Evolutionary conservation across 2,797 vertebrate species (phyloP).

Genomic region (Cygnus olor): DNA sequence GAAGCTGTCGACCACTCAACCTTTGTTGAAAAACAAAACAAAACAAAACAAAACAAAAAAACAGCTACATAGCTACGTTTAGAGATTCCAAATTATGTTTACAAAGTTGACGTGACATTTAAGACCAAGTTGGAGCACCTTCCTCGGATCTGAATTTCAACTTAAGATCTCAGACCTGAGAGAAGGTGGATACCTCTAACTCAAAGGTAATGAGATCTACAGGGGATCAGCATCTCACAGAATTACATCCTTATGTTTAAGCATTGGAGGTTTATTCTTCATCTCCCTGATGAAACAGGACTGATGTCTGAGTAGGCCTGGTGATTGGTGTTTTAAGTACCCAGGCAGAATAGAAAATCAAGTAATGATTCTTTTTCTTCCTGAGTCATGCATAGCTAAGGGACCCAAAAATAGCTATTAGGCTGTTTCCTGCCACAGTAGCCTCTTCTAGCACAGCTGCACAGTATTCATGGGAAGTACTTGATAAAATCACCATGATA

Average conservation of each 20-base stretch:
- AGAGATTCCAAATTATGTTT: not conserved
- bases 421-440: slow-evolving; percentile 40
- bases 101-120: not conserved
- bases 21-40: not conserved
- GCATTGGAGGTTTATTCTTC: not conserved
- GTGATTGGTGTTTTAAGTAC: slow-evolving; percentile 36
- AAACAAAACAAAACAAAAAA: too few species aligned
- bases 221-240: not conserved
- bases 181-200: not conserved
- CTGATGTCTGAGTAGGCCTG: slow-evolving; percentile 10
- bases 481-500: slow-evolving; percentile 45
- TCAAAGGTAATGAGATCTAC: slow-evolving; percentile 32
- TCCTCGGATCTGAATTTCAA: slow-evolving; percentile 1
- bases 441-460: slow-evolving; percentile 58
- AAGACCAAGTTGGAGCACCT: not conserved
- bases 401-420: slow-evolving; percentile 28
- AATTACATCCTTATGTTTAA: slow-evolving; percentile 6
- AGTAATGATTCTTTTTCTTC: slow-evolving; percentile 54
- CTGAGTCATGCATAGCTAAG: slow-evolving; percentile 40
- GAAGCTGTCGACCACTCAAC: not conserved
- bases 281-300: slow-evolving; percentile 3
- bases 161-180: not conserved
- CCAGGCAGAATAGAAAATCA: slow-evolving; percentile 61
- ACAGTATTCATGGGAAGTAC: slow-evolving; percentile 21
- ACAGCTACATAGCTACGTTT: not conserved